Evolutionary conservation across 2,888 invertebrate genomes (phyloP).

Genomic region (Maniola hyperantus): DNA sequence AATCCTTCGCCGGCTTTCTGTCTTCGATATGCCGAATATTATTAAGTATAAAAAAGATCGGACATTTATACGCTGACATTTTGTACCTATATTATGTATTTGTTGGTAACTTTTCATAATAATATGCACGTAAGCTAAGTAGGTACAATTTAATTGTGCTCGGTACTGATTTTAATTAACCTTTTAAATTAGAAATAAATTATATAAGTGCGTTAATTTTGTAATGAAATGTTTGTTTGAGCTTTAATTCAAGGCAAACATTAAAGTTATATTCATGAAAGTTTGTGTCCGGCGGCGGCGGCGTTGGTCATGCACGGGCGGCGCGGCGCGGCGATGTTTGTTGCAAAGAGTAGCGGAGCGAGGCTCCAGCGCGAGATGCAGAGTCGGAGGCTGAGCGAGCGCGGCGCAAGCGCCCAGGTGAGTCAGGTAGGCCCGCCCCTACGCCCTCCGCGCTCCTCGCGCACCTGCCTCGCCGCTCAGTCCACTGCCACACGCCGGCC

Average conservation of each 20-base stretch:
- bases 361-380: constrained; percentile 49
- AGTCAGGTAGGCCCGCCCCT: constrained; percentile 80
- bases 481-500: constrained; percentile 61
- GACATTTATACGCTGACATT: neutral
- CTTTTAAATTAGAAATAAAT: neutral
- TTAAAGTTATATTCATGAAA: constrained; percentile 38
- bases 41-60: neutral
- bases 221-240: constrained; percentile 20
- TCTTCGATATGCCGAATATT: constrained; percentile 5
- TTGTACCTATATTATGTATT: neutral
- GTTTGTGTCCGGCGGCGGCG: constrained; percentile 31
- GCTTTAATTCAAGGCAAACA: constrained; percentile 27
- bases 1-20: constrained; percentile 49
- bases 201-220: constrained; percentile 4
- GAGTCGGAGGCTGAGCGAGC: constrained; percentile 65
- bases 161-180: neutral
- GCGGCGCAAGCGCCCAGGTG: constrained; percentile 81
- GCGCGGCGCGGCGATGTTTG: constrained; percentile 32
- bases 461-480: constrained; percentile 70
- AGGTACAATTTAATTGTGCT: neutral
- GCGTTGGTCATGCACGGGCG: constrained; percentile 40
- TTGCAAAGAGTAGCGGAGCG: constrained; percentile 45
- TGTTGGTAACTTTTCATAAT: neutral
- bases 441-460: constrained; percentile 69
- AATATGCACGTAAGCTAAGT: too few species aligned